Evolutionary conservation across 2,113 vertebrate species (phyloP).

Genomic region (Hymenochirus boettgeri): DNA sequence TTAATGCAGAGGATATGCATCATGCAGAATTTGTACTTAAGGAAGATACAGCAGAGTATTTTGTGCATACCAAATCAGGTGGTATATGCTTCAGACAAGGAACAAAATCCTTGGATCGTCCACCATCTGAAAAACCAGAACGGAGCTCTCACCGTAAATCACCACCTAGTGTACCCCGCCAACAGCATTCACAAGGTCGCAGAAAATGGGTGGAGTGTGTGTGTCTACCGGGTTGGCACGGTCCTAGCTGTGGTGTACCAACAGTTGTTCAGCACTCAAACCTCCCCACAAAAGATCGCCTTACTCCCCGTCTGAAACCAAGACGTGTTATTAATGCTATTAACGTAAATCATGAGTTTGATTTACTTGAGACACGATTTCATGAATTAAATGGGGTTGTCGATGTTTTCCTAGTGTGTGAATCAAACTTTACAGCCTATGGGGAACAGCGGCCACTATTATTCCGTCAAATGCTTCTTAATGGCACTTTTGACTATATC

Average conservation of each 20-base stretch:
- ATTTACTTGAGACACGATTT: constrained; percentile 89
- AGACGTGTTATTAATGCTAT: constrained; percentile 92
- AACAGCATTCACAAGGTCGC: constrained; percentile 51
- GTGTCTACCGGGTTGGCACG: constrained; percentile 92
- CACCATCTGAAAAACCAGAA: constrained; percentile 41
- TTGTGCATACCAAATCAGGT: constrained; percentile 85
- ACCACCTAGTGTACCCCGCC: background rate
- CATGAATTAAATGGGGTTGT: constrained; percentile 84
- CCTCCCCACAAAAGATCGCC: constrained; percentile 91
- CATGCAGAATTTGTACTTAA: constrained; percentile 68
- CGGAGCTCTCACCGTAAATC: constrained; percentile 2
- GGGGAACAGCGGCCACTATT: constrained; percentile 84
- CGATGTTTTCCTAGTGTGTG: constrained; percentile 89
- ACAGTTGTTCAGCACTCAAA: constrained; percentile 97
- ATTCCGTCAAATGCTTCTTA: constrained; percentile 83
- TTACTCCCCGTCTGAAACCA: constrained; percentile 76
- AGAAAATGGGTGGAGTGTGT: constrained; percentile 90
- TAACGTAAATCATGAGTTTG: constrained; percentile 96
- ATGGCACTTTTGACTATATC: constrained; percentile 88
- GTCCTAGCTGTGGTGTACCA: constrained; percentile 92
- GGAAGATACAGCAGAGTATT: constrained; percentile 78
- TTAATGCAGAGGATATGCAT: constrained; percentile 63
- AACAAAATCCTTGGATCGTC: constrained; percentile 80
- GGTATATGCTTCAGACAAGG: constrained; percentile 89
- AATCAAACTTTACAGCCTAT: constrained; percentile 96